Percentiles rank a stretch among this genome's conserved stretches.
These are phyloP conservation scores for Drosophila hydei DNA, from an alignment of 1,140 invertebrate species.

Conservation along the genomic window DNA sequence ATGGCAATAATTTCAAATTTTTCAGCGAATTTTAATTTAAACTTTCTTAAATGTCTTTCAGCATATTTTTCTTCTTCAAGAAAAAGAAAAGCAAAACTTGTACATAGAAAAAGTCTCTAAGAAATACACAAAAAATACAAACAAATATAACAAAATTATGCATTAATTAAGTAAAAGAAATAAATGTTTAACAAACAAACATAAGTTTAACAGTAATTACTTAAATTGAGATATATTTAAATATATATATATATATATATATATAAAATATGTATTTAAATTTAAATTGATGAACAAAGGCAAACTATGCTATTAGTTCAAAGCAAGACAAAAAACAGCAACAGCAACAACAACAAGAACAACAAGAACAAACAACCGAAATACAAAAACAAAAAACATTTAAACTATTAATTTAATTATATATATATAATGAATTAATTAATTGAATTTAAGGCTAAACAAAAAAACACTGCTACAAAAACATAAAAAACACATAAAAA, in stretches of 20 bases:
- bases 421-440: conserved; percentile 75
- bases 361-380: conserved; percentile 36
- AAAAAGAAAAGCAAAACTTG: conserved; percentile 45
- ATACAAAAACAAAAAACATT: conserved; percentile 79
- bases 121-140: conserved; percentile 50
- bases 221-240: conserved; percentile 60
- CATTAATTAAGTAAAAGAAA: conserved; percentile 60
- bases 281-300: conserved; percentile 57
- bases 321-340: conserved; percentile 46
- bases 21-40: no score
- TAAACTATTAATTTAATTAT: conserved; percentile 80
- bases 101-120: conserved; percentile 65
- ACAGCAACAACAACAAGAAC: conserved; percentile 14
- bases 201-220: conserved; percentile 67
- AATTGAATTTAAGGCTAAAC: conserved; percentile 75
- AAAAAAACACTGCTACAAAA: conserved; percentile 56
- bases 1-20: neutral
- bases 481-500: conserved; percentile 25
- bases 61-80: conserved; percentile 1
- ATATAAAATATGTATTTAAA: conserved; percentile 61
- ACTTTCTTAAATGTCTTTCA: no score
- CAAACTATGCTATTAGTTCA: conserved; percentile 65
- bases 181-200: conserved; percentile 48
- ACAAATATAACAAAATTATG: conserved; percentile 33
- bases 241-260: neutral